phyloP scores from a whole-genome alignment of 1,140 invertebrate species.

The Goniozus legneri region DNA sequence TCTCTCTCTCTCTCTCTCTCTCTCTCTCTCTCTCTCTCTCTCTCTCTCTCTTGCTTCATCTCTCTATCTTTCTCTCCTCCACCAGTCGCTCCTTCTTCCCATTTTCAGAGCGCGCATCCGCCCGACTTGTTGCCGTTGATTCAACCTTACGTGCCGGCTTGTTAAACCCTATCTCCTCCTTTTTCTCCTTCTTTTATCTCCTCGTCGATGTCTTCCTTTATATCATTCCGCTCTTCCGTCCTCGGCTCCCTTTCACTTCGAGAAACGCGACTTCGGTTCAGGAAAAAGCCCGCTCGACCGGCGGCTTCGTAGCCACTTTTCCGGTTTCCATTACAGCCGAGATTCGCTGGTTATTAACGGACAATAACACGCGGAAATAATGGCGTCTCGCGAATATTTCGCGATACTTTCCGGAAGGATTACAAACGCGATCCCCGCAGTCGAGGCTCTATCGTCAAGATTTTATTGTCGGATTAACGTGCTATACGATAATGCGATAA shows the following conservation, averaged over 20 bases:
- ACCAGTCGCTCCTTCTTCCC: too few relatives aligned
- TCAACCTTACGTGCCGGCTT: conserved; percentile 30
- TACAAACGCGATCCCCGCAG: too few relatives aligned
- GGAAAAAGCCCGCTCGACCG: too few relatives aligned
- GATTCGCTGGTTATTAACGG: too few relatives aligned
- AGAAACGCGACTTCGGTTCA: too few relatives aligned
- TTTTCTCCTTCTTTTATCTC: neutral
- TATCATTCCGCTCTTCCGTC: neutral
- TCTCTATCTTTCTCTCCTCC: conserved; percentile 4
- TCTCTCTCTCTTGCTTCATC: neutral
- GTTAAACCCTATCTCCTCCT: conserved; percentile 16
- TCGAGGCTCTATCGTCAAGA: too few relatives aligned
- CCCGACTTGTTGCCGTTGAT: conserved; percentile 32
- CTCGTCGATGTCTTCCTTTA: neutral
- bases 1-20: conserved; percentile 10
- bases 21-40: conserved; percentile 11
- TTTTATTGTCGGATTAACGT: neutral
- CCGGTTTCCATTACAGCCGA: too few relatives aligned
- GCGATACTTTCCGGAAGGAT: too few relatives aligned
- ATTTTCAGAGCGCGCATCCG: conserved; percentile 2
- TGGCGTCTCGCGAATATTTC: too few relatives aligned
- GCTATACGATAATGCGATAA: neutral
- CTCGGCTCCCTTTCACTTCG: neutral
- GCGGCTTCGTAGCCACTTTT: too few relatives aligned
- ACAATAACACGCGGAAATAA: too few relatives aligned